Conservation (phyloP, 30 jellyfish, hydroid and myxozoan genomes). For the Sanderia malayensis region DNA sequence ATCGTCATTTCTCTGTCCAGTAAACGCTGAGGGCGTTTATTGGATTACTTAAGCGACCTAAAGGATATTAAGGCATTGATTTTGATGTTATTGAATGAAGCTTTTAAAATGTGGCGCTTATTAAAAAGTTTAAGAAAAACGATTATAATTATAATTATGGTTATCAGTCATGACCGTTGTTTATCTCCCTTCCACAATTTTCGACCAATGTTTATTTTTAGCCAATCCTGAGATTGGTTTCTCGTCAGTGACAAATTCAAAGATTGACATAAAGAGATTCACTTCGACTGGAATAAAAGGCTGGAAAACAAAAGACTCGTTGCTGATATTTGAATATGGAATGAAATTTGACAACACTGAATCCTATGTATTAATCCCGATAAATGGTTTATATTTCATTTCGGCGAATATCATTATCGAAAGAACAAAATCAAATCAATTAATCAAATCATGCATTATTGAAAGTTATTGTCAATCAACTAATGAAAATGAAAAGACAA, state of each 20-base stretch:
- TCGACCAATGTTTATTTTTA: too few relatives aligned
- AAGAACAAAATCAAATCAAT: background rate
- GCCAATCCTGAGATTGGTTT: constrained; percentile 49
- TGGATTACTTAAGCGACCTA: too few relatives aligned
- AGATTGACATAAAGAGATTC: constrained; percentile 7
- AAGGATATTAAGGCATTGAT: too few relatives aligned
- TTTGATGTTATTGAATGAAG: too few relatives aligned
- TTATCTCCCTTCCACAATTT: too few relatives aligned
- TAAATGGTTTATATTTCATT: constrained; percentile 12
- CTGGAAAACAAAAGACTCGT: constrained; percentile 28
- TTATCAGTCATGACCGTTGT: too few relatives aligned
- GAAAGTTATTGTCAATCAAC: constrained; percentile 14
- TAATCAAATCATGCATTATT: constrained; percentile 11
- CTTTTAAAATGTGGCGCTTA: too few relatives aligned
- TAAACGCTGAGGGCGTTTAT: too few relatives aligned
- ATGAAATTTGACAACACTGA: constrained; percentile 13
- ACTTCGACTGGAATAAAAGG: constrained; percentile 8
- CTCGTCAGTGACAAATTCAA: constrained; percentile 33
- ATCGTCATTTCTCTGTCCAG: too few relatives aligned
- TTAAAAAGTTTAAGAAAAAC: too few relatives aligned
- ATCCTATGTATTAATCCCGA: constrained; percentile 10
- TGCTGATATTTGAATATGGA: constrained; percentile 39
- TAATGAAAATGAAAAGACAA: constrained; percentile 35
- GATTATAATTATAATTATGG: too few relatives aligned
- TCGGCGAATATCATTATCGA: constrained; percentile 30